Evolutionary conservation across 2,797 vertebrate species (phyloP), one percentile per base, ranked within the genome.

Genomic region (Leptatherina wallacei): DNA sequence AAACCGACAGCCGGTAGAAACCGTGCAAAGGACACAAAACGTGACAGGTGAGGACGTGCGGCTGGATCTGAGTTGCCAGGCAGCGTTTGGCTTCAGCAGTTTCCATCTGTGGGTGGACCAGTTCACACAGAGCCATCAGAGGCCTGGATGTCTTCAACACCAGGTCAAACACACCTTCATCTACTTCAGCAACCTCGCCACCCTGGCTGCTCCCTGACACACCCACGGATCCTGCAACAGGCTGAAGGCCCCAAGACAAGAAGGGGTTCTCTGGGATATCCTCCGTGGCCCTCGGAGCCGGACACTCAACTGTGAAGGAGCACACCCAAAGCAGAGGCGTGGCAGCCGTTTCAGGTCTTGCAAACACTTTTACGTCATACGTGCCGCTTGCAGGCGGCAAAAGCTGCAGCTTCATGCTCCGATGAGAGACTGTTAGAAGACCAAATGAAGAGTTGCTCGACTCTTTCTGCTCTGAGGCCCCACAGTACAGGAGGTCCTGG

Each of bases 291-390:
- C 71, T 77, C 13, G 95, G 82, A 2, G 71, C 69, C 0, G 77
- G 85, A 67, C 93, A 95, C 3, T 95, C 93, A 0, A 97, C 85
- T 1, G 92, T 93, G 71, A 95, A 94, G 84, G 96, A 94, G 77
- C 95, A 97, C 44, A 96, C 91, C 95, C 95, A 96, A 18, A 64
- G 73, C 64, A 92, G 93, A 1, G 88, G 70, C 0, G 89, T 78
- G 54, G 71, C 67, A 30, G 92, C 77, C 0, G 75, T 47, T 0
- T 92, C 86, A 0, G 85, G 87, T 8, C 94, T 88, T 0, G 95
- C 95, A 0, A 96, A 97, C 73, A 96, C 85, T 87, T 94, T 95
- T 35, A 96, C 88, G 7, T 96, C 91, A 0, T 95, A 96, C 0
- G 83, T 77, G 14, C 95, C 95, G 1, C 79, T 33, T 0, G 85